Conservation (phyloP, 2,797 vertebrate genomes). For the Parotocinclus haroldoi region DNA sequence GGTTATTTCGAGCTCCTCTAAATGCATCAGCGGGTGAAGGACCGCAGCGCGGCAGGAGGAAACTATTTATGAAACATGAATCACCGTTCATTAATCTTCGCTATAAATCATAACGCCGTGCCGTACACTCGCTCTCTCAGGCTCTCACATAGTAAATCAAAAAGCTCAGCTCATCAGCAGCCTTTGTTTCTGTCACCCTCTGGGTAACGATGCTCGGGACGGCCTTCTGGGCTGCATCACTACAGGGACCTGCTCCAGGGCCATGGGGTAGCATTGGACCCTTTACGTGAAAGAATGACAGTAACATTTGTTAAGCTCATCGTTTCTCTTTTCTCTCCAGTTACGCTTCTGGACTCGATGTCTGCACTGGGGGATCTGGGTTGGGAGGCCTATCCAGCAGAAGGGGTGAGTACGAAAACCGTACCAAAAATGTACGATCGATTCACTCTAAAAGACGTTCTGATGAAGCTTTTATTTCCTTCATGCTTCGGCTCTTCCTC, state of each 20-base stretch:
- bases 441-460: too few relatives aligned
- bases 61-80: slow-evolving; percentile 52
- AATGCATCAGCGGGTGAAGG: slow-evolving; percentile 32
- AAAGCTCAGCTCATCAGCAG: too few relatives aligned
- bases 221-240: too few relatives aligned
- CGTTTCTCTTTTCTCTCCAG: slow-evolving; percentile 50
- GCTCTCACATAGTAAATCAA: neutral
- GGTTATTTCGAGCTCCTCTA: slow-evolving; percentile 13
- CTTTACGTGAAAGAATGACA: too few relatives aligned
- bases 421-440: too few relatives aligned
- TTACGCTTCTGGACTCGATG: slow-evolving; percentile 80
- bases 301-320: too few relatives aligned
- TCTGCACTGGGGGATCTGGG: slow-evolving; percentile 79
- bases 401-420: slow-evolving; percentile 71
- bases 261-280: too few relatives aligned
- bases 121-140: slow-evolving; percentile 16
- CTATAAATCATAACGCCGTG: slow-evolving; percentile 40
- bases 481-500: too few relatives aligned
- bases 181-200: neutral
- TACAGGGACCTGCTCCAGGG: too few relatives aligned
- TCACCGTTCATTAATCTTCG: slow-evolving; percentile 48
- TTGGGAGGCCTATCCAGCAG: slow-evolving; percentile 80
- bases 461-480: too few relatives aligned
- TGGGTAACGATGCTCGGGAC: neutral
- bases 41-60: slow-evolving; percentile 37